Base-by-base conservation (phyloP, 1,140 invertebrate species). In the Drosophila nigromelanica region DNA sequence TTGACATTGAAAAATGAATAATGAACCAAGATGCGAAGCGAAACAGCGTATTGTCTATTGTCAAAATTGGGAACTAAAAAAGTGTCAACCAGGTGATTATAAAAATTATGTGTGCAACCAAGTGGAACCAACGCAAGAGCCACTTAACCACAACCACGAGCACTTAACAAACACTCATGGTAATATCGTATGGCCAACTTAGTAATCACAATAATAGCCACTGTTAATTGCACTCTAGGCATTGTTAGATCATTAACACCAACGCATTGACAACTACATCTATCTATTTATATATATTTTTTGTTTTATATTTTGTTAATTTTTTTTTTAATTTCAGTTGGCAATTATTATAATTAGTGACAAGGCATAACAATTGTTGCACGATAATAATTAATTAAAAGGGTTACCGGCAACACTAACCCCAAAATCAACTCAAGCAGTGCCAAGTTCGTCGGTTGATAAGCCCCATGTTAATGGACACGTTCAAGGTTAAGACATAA, bases 321-420 rank as follows among this genome's bases (percentile, higher is more conserved):
- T 48, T 15, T 59, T 48, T 15, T 59, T 12, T 14, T 55, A 18
- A 24, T 50, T 61, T 72, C 35, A 61, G 43, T 48, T 61, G 21
- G 45, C 73, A 86, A 81, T 86, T 87, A 71, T 62, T 72, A 64
- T 87, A 87, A 81, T 85, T 86, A 72, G 78, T 81, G 74, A 87
- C 74, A 56, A 72, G 58, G 74, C 78, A 61, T 64, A 81, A 70
- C 73, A 72, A 75, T 68, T 78, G 74, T 83, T 73, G 72, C 75
- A 52, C 67, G 71, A 40, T 58, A 60, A 51, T 42, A 62, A 76
- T 67, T 76, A 83, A 66, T 39, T 50, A 58, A 73, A 61, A 68
- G 76, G 64, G 48, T 76, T 82, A 54, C 66, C 33, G 43, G 50
- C 27, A 40, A 62, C 58, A 54, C 37, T 64, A 64, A 64, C 64